A percentile compares a stretch with the other conserved stretches of the same genome.
Evolutionary conservation across 2,797 vertebrate genomes (phyloP).

Genomic region (Ctenopoma kingsleyae): DNA sequence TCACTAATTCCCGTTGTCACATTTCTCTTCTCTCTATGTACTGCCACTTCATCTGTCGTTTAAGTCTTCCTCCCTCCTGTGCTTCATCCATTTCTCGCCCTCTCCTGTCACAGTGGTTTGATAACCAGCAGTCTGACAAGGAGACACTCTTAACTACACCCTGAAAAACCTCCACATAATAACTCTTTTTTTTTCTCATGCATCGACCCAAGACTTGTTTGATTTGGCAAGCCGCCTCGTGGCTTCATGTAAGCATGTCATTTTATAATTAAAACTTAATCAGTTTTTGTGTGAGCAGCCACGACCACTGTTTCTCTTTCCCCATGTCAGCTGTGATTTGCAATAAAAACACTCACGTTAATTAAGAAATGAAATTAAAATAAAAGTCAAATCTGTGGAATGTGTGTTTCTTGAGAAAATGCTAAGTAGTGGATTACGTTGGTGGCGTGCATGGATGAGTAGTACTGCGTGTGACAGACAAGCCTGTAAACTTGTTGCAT

Average conservation of each 20-base stretch:
- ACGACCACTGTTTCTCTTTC: background rate
- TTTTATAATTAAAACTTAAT: constrained; percentile 23
- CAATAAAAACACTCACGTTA: constrained; percentile 1
- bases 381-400: constrained; percentile 5
- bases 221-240: constrained; percentile 9
- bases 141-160: background rate
- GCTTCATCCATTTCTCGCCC: constrained; percentile 37
- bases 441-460: background rate
- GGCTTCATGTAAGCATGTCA: constrained; percentile 13
- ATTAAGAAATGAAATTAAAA: constrained; percentile 1
- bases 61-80: constrained; percentile 42
- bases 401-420: constrained; percentile 13
- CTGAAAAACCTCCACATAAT: constrained; percentile 16
- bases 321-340: background rate
- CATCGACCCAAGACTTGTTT: constrained; percentile 1
- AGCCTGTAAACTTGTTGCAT: constrained; percentile 55
- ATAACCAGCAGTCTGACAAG: constrained; percentile 43
- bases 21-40: constrained; percentile 40
- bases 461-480: background rate
- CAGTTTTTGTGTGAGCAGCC: background rate
- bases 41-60: constrained; percentile 51
- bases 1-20: constrained; percentile 42
- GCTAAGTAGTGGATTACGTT: background rate
- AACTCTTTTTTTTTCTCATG: constrained; percentile 6
- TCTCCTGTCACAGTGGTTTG: constrained; percentile 40